phyloP scores from a whole-genome alignment of 64 coral and sea anemone species.

The Anthopleura sola region DNA sequence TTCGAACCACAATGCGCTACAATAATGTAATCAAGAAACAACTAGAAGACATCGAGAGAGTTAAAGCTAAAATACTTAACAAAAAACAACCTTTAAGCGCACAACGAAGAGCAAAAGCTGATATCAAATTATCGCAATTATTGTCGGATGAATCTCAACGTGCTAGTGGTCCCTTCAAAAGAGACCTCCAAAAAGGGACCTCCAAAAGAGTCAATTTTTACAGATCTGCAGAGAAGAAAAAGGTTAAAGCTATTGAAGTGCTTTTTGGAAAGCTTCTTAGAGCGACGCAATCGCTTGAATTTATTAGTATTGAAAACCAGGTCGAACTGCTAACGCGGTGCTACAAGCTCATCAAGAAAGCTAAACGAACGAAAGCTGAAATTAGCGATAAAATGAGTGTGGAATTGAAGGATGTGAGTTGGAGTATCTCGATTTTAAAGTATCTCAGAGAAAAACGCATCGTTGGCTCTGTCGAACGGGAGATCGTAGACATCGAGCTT shows the following conservation, averaged over 20 bases:
- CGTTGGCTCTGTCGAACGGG: neutral
- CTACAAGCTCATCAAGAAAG: conserved; percentile 14
- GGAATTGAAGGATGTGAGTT: neutral
- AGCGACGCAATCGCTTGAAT: neutral
- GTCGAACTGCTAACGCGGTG: conserved; percentile 40
- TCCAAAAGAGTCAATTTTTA: too few species aligned
- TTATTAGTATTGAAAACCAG: conserved; percentile 22
- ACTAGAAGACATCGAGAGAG: conserved; percentile 32
- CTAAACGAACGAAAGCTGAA: neutral
- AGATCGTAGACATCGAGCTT: neutral
- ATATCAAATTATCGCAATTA: too few species aligned
- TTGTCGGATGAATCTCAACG: too few species aligned
- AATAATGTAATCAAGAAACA: conserved; percentile 58
- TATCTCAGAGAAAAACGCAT: neutral
- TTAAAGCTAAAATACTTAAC: conserved; percentile 3
- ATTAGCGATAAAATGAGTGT: neutral
- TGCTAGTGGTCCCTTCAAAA: too few species aligned
- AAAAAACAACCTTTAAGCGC: neutral
- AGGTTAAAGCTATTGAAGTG: neutral
- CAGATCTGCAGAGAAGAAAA: neutral
- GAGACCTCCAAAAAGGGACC: too few species aligned
- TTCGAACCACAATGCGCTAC: conserved; percentile 53
- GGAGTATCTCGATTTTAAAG: neutral
- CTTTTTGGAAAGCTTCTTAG: neutral
- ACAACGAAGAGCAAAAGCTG: neutral